phyloP scores from a whole-genome alignment of 2,113 vertebrate genomes.

The Chaenogobius annularis region DNA sequence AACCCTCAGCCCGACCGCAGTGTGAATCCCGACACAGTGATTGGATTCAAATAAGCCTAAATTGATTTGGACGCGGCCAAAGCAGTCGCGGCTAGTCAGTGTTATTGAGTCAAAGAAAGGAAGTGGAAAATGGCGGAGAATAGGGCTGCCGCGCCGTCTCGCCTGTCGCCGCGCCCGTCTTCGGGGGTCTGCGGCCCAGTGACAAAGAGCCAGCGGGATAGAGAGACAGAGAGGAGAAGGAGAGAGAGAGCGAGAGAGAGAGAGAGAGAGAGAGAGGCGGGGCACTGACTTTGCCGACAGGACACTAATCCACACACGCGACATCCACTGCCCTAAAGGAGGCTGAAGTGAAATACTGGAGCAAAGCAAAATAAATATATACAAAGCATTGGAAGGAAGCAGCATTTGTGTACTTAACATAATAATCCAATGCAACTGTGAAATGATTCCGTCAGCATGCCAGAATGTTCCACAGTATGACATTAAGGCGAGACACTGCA shows the following conservation, averaged over 20 bases:
- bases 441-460: no score
- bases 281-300: slow-evolving; percentile 69
- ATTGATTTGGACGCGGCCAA: slow-evolving; percentile 21
- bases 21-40: neutral
- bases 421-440: no score
- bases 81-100: slow-evolving; percentile 26
- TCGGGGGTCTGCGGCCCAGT: slow-evolving; percentile 43
- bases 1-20: neutral
- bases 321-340: slow-evolving; percentile 62
- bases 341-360: neutral
- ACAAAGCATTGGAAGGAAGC: no score
- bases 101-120: slow-evolving; percentile 33
- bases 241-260: slow-evolving; percentile 54
- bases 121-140: slow-evolving; percentile 55
- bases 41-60: slow-evolving; percentile 19
- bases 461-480: no score
- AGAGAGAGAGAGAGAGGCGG: slow-evolving; percentile 48
- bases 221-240: no score
- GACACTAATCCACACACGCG: slow-evolving; percentile 67
- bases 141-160: slow-evolving; percentile 43
- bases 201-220: slow-evolving; percentile 57
- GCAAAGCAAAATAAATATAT: neutral
- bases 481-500: no score
- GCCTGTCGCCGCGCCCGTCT: slow-evolving; percentile 51
- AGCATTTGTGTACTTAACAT: no score